A percentile compares a stretch with the other conserved stretches of the same genome.
Evolutionary conservation across 2,797 vertebrate species (phyloP).

Genomic region (Acomys russatus): DNA sequence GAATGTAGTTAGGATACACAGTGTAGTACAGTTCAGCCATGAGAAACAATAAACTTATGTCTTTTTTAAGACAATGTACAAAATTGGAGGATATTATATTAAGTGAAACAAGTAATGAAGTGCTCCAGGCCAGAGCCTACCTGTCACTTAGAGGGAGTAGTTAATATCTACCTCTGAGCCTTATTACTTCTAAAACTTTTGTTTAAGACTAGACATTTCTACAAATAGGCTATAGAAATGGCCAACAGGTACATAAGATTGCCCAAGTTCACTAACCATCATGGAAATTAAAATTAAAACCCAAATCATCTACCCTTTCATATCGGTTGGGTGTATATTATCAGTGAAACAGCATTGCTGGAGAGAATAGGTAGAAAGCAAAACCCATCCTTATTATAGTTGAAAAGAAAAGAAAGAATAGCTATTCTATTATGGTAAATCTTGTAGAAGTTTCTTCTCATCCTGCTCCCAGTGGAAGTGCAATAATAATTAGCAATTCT

Average conservation of each 20-base stretch:
- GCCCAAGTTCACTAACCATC: not conserved
- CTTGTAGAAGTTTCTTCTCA: not conserved
- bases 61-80: not conserved
- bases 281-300: not conserved
- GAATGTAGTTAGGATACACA: not conserved
- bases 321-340: not conserved
- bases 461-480: not conserved
- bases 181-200: constrained; percentile 17
- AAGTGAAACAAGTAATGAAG: not conserved
- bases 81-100: not conserved
- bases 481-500: not conserved
- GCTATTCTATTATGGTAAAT: not conserved
- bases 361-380: not conserved
- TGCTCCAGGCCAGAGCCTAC: not conserved
- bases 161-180: not conserved
- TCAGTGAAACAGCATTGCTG: not conserved
- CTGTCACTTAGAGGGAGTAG: not conserved
- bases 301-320: not conserved
- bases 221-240: not conserved
- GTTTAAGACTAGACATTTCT: not conserved
- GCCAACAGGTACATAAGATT: not conserved
- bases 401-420: not conserved
- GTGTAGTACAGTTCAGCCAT: not conserved
- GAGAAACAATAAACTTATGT: not conserved
- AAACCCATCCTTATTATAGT: rapidly evolving